Conservation (phyloP, 1,140 invertebrate species). For the Dendrolimus kikuchii region DNA sequence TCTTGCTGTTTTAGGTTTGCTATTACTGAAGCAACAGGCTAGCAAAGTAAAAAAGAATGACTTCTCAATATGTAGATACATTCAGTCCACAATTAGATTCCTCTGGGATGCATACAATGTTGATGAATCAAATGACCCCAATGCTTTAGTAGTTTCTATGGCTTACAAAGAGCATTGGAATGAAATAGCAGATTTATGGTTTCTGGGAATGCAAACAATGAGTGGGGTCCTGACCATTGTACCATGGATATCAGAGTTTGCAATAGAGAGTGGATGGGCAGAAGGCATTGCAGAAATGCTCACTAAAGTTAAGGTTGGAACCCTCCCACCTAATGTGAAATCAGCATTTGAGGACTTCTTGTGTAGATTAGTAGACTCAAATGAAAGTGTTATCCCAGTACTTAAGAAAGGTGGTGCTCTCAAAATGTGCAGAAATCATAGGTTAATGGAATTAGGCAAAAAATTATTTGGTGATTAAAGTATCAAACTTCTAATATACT, state of each 20-base stretch:
- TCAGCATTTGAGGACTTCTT: slow-evolving; percentile 93
- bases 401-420: slow-evolving; percentile 88
- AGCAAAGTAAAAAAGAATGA: slow-evolving; percentile 88
- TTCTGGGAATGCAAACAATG: slow-evolving; percentile 94
- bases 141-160: slow-evolving; percentile 85
- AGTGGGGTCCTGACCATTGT: slow-evolving; percentile 83
- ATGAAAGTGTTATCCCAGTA: slow-evolving; percentile 81
- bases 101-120: slow-evolving; percentile 94
- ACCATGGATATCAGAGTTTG: slow-evolving; percentile 92
- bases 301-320: slow-evolving; percentile 85
- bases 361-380: slow-evolving; percentile 87
- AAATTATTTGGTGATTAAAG: slow-evolving; percentile 86
- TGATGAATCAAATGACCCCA: slow-evolving; percentile 88
- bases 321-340: slow-evolving; percentile 86
- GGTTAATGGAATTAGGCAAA: slow-evolving; percentile 91
- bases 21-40: slow-evolving; percentile 88
- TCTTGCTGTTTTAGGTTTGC: slow-evolving; percentile 84
- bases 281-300: slow-evolving; percentile 88
- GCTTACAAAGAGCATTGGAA: slow-evolving; percentile 90
- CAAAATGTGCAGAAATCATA: slow-evolving; percentile 87
- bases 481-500: slow-evolving; percentile 4
- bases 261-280: slow-evolving; percentile 93
- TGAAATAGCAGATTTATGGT: slow-evolving; percentile 93
- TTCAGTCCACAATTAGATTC: slow-evolving; percentile 90
- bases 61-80: slow-evolving; percentile 89